Evolutionary conservation across 1,140 invertebrate species (phyloP).

Genomic region (Neoseiulus cucumeris): DNA sequence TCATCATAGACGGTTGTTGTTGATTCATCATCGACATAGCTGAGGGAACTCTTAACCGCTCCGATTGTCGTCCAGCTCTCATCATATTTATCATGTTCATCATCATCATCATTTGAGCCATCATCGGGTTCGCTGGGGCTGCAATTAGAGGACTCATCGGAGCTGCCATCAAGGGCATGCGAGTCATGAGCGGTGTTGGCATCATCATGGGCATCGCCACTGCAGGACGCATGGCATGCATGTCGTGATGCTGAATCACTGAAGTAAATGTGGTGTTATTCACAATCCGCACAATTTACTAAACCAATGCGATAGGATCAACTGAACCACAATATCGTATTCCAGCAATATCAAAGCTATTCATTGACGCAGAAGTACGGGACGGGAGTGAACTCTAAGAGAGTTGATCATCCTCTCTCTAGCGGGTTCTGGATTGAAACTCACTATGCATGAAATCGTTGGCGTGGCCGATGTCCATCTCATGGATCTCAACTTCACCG

Average conservation of each 20-base stretch:
- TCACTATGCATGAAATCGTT: conserved; percentile 7
- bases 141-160: background rate
- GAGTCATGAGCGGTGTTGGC: background rate
- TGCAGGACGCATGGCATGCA: background rate
- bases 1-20: too few species aligned
- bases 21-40: too few species aligned
- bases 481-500: conserved; percentile 1
- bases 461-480: background rate
- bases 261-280: background rate
- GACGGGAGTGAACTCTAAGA: background rate
- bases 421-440: background rate
- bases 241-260: conserved; percentile 6
- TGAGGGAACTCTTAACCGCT: background rate
- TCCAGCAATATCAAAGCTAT: background rate
- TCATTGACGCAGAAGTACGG: background rate
- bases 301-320: background rate
- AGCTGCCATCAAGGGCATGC: background rate
- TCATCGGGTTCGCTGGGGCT: background rate
- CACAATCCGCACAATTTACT: background rate
- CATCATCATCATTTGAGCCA: background rate
- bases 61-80: background rate
- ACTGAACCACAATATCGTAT: background rate
- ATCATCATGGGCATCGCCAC: background rate
- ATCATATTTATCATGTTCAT: conserved; percentile 5
- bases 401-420: background rate